These are phyloP conservation scores for Contarinia nasturtii DNA, from an alignment of 1,140 invertebrate genomes.

Conservation along the genomic window DNA sequence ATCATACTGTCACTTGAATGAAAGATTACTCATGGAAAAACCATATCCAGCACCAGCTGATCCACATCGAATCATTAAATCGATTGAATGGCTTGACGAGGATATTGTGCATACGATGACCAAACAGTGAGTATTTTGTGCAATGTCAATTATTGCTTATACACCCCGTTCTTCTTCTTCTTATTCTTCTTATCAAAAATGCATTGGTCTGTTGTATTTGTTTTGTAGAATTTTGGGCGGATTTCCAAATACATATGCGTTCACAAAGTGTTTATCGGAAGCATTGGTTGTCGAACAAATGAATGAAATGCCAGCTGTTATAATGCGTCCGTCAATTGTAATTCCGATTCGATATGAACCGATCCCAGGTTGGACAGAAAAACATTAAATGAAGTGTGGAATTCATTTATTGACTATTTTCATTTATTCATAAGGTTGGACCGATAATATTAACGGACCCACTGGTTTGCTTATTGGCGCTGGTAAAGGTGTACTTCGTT, in stretches of 20 bases:
- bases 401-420: slow-evolving; percentile 82
- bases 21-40: slow-evolving; percentile 45
- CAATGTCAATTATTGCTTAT: background rate
- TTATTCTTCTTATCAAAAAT: background rate
- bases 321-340: slow-evolving; percentile 79
- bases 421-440: too few relatives aligned
- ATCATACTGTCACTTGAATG: slow-evolving; percentile 39
- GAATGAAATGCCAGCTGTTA: slow-evolving; percentile 54
- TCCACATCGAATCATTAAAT: slow-evolving; percentile 74
- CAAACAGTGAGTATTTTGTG: slow-evolving; percentile 30
- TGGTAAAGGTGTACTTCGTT: slow-evolving; percentile 52
- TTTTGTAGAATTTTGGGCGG: slow-evolving; percentile 48
- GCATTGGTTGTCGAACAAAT: slow-evolving; percentile 57
- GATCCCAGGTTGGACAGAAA: slow-evolving; percentile 78
- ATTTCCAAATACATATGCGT: slow-evolving; percentile 80
- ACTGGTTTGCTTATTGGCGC: slow-evolving; percentile 44
- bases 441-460: slow-evolving; percentile 82
- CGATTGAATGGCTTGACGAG: slow-evolving; percentile 72
- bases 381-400: too few relatives aligned
- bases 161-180: background rate
- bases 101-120: slow-evolving; percentile 53
- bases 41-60: slow-evolving; percentile 71
- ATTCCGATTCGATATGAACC: slow-evolving; percentile 67
- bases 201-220: background rate
- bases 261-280: slow-evolving; percentile 78